Evolutionary conservation across 2,113 vertebrate species (phyloP), one percentile per base, ranked within the genome.

Genomic region (Acinonyx jubatus): DNA sequence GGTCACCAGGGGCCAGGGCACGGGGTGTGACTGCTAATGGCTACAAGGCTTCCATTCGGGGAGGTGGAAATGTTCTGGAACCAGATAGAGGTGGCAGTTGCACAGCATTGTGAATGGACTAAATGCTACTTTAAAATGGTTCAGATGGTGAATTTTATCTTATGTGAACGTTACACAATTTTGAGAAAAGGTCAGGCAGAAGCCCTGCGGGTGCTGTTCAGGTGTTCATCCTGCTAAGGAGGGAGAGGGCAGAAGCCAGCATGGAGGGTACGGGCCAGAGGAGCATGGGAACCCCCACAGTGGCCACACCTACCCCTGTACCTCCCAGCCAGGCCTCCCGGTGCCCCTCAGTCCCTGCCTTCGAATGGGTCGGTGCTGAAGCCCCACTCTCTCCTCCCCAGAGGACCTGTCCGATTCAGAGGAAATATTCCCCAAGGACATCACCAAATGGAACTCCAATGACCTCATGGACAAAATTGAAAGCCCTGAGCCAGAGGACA

Each of bases 381-480:
- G 38, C 7, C 55, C 10, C 74, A 4, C 27, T 52, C 25, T 50
- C 13, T 21, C 55, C 27, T 27, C 52, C 14, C 45, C 99, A 99
- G 99, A 99, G 99, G 99, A 99, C 98, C 97, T 99, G 91, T 99
- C 99, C 3, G 99, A 99, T 92, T 98, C 98, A 0, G 99, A 99
- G 98, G 99, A 99, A 73, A 98, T 99, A 90, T 99, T 99, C 97
- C 99, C 99, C 18, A 99, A 99, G 98, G 99, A 99, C 98, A 99
- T 99, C 96, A 98, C 99, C 94, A 99, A 99, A 96, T 99, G 99
- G 99, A 99, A 98, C 97, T 99, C 99, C 95, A 99, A 99, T 0
- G 99, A 99, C 92, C 99, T 99, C 97, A 99, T 99, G 98, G 99
- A 99, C 98, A 99, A 99, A 98, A 99, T 99, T 25, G 99, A 99